Evolutionary conservation across 2,797 vertebrate species (phyloP).

Genomic region (Takifugu ocellatus): DNA sequence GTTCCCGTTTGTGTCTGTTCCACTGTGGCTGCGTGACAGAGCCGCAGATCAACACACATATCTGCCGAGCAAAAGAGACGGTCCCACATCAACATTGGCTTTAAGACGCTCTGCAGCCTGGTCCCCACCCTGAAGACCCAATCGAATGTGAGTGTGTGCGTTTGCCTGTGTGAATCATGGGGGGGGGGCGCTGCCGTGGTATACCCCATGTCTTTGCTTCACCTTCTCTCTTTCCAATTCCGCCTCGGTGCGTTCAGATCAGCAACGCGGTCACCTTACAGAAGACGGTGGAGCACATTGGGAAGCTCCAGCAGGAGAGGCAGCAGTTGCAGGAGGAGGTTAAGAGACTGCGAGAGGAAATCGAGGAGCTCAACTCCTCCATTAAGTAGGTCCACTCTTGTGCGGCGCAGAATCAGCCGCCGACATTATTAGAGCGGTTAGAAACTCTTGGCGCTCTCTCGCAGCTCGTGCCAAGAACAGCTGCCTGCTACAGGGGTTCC

Average conservation of each 20-base stretch:
- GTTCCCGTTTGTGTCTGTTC: conserved; percentile 11
- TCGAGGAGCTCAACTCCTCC: conserved; percentile 90
- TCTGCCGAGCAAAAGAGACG: conserved; percentile 94
- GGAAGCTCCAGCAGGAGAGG: conserved; percentile 95
- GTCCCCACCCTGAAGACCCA: conserved; percentile 82
- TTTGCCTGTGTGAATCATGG: conserved; percentile 1
- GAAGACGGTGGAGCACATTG: conserved; percentile 95
- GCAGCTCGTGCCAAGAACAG: conserved; percentile 89
- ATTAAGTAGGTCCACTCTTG: conserved; percentile 79
- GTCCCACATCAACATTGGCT: conserved; percentile 90
- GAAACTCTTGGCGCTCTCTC: background rate
- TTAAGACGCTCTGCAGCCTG: conserved; percentile 85
- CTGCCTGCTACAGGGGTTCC: conserved; percentile 90
- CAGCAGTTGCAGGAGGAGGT: conserved; percentile 89
- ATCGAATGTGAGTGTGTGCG: conserved; percentile 75
- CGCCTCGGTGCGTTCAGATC: conserved; percentile 70
- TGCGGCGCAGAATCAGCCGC: background rate
- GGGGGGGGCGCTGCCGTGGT: background rate
- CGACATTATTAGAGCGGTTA: background rate
- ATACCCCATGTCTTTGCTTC: background rate
- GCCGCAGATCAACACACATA: conserved; percentile 84
- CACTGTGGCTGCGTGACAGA: conserved; percentile 69
- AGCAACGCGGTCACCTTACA: conserved; percentile 90
- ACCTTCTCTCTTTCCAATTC: background rate
- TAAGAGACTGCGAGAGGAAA: conserved; percentile 87